These are phyloP conservation scores for Boloria euphrosyne DNA, from an alignment of 2,888 invertebrate species.

Conservation along the genomic window DNA sequence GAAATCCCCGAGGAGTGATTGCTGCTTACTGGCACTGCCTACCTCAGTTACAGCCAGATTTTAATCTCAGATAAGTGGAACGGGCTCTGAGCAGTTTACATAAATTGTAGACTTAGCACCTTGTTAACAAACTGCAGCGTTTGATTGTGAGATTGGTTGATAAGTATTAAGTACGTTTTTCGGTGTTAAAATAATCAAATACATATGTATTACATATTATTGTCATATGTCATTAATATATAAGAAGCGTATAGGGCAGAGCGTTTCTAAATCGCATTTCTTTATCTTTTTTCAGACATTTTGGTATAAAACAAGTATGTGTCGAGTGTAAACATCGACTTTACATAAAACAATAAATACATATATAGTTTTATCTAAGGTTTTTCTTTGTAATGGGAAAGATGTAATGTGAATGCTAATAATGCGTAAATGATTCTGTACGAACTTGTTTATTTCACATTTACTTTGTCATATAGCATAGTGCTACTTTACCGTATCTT, in stretches of 20 bases:
- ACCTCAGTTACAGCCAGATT: constrained; percentile 66
- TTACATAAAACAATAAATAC: too few species aligned
- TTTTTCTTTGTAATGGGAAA: too few species aligned
- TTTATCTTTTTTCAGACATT: too few species aligned
- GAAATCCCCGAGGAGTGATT: constrained; percentile 75
- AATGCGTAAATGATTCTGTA: too few species aligned
- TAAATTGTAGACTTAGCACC: constrained; percentile 80
- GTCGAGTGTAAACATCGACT: too few species aligned
- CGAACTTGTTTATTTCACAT: too few species aligned
- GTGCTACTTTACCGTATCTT: too few species aligned
- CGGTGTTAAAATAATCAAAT: constrained; percentile 23
- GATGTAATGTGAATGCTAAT: too few species aligned
- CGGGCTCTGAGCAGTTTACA: constrained; percentile 76
- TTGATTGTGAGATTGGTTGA: constrained; percentile 74
- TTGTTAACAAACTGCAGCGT: constrained; percentile 78
- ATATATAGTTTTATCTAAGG: too few species aligned
- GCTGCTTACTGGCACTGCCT: constrained; percentile 61
- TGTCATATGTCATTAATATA: neutral
- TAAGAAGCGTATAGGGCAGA: neutral
- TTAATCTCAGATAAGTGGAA: constrained; percentile 79
- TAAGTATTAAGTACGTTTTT: constrained; percentile 48
- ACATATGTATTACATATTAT: constrained; percentile 1
- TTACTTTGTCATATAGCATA: too few species aligned
- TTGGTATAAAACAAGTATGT: too few species aligned
- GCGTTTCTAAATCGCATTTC: too few species aligned